Conservation (phyloP, 2,888 invertebrate species). For the Julus scandinavius region DNA sequence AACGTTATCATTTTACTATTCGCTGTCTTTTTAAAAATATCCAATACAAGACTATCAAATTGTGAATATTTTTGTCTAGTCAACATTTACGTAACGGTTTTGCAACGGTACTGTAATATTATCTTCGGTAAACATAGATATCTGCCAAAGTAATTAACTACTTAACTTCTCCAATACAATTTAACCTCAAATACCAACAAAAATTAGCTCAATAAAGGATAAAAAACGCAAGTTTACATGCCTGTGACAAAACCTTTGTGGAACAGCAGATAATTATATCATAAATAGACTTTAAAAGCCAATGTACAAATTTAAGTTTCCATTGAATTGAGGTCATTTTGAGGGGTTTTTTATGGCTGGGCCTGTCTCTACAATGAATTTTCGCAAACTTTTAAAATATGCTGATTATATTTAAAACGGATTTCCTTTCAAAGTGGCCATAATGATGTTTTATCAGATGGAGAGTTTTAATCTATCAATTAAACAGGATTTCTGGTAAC, state of each 20-base stretch:
- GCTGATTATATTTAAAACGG: neutral
- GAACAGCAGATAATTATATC: neutral
- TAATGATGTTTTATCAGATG: neutral
- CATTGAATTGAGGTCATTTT: neutral
- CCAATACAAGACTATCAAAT: too few species aligned
- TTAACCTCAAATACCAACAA: neutral
- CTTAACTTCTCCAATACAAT: neutral
- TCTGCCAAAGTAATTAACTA: neutral
- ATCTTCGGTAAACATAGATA: neutral
- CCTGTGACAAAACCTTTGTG: neutral
- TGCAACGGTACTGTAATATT: neutral
- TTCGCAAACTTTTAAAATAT: neutral
- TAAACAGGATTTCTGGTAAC: neutral
- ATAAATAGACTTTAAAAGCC: too few species aligned
- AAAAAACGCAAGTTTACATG: neutral
- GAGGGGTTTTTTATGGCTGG: neutral
- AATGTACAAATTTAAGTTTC: neutral
- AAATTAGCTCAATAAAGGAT: neutral
- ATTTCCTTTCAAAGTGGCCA: conserved; percentile 24
- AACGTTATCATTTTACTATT: too few species aligned
- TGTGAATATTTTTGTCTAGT: neutral
- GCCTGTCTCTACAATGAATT: neutral
- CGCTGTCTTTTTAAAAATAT: too few species aligned
- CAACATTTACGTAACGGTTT: neutral
- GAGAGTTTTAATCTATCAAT: neutral